Evolutionary conservation across 2,797 vertebrate genomes (phyloP).

Genomic region (Erethizon dorsatum): DNA sequence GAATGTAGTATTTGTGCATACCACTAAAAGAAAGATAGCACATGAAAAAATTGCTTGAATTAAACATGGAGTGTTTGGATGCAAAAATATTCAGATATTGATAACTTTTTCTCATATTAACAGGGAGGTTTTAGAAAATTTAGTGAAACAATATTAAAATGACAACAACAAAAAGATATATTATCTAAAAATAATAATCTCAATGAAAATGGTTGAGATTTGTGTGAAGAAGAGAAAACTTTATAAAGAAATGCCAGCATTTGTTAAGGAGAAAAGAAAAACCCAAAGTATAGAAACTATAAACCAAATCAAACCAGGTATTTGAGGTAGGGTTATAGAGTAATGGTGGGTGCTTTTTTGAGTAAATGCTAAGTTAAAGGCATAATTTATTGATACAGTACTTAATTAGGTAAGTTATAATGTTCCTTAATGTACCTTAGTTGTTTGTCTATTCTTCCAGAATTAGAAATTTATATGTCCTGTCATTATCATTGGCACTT

Average conservation of each 20-base stretch:
- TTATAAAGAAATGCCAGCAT: background rate
- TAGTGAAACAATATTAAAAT: conserved; percentile 54
- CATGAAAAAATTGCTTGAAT: background rate
- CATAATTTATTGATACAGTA: background rate
- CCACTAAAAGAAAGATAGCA: background rate
- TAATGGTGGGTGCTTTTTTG: background rate
- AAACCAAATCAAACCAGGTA: conserved; percentile 37
- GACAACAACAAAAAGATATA: conserved; percentile 21
- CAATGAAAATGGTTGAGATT: conserved; percentile 51
- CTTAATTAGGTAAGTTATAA: conserved; percentile 7
- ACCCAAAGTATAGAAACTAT: background rate
- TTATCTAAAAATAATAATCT: background rate
- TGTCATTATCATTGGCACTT: background rate
- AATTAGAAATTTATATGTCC: background rate
- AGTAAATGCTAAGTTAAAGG: conserved; percentile 47
- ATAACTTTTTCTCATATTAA: background rate
- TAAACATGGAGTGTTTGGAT: background rate
- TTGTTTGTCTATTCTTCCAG: background rate
- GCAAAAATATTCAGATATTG: conserved; percentile 29
- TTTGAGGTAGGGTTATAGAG: background rate
- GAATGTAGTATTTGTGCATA: background rate
- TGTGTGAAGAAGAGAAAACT: background rate
- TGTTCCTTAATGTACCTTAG: background rate
- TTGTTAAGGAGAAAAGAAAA: background rate
- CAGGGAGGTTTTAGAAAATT: background rate